These are phyloP conservation scores for Yponomeuta cagnagella DNA, from an alignment of 2,888 invertebrate species.

Conservation along the genomic window DNA sequence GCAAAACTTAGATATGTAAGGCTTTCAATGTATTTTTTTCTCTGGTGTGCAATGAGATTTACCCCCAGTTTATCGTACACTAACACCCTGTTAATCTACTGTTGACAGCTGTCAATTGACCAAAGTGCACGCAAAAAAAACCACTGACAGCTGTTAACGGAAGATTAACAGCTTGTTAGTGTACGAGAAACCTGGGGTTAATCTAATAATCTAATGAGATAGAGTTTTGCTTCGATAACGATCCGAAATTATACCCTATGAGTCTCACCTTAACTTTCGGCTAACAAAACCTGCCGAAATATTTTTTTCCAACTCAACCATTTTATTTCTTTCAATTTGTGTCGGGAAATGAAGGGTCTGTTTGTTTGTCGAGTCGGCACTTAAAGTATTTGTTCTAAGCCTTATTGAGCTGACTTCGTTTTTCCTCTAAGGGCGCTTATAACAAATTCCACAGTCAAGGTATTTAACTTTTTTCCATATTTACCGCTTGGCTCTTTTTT, in stretches of 20 bases:
- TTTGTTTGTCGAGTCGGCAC: slow-evolving; percentile 39
- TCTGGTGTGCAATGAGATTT: too few relatives aligned
- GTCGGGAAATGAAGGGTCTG: slow-evolving; percentile 47
- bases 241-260: neutral
- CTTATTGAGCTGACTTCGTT: slow-evolving; percentile 31
- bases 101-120: too few relatives aligned
- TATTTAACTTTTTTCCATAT: slow-evolving; percentile 17
- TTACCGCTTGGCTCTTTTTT: slow-evolving; percentile 16
- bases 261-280: neutral
- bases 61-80: too few relatives aligned
- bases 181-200: too few relatives aligned
- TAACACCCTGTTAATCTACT: too few relatives aligned
- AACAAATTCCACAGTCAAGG: slow-evolving; percentile 24
- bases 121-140: too few relatives aligned
- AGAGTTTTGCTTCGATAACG: too few relatives aligned
- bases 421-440: slow-evolving; percentile 33
- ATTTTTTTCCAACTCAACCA: slow-evolving; percentile 13
- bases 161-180: too few relatives aligned
- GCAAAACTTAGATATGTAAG: too few relatives aligned
- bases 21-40: too few relatives aligned
- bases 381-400: slow-evolving; percentile 46
- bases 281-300: slow-evolving; percentile 12
- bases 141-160: too few relatives aligned
- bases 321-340: slow-evolving; percentile 39
- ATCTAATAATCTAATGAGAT: too few relatives aligned